These are phyloP conservation scores for Hemithea aestivaria DNA, from an alignment of 2,888 invertebrate genomes.

Conservation along the genomic window DNA sequence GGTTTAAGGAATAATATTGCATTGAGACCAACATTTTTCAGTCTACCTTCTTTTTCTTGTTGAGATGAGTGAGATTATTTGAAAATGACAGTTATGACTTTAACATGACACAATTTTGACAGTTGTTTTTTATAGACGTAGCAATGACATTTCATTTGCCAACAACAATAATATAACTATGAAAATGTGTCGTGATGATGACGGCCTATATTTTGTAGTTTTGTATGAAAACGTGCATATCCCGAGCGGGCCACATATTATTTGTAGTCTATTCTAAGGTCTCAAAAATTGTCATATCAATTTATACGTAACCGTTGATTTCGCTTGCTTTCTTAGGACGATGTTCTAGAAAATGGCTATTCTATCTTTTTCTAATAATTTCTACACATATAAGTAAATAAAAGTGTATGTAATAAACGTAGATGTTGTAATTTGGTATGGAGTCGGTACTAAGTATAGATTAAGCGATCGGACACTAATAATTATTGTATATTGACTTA, in stretches of 20 bases:
- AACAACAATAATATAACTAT: conserved; percentile 1
- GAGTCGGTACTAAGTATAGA: conserved; percentile 54
- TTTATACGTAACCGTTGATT: conserved; percentile 69
- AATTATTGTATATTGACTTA: conserved; percentile 45
- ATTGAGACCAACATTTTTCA: too few species aligned
- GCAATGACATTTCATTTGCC: too few species aligned
- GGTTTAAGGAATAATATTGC: too few species aligned
- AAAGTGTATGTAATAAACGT: conserved; percentile 62
- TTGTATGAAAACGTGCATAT: conserved; percentile 22
- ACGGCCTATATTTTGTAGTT: conserved; percentile 17
- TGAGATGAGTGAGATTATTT: too few species aligned
- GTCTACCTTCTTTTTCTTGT: too few species aligned
- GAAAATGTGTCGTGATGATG: conserved; percentile 6
- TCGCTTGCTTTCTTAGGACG: conserved; percentile 62
- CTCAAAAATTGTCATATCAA: conserved; percentile 73
- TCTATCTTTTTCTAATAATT: conserved; percentile 50
- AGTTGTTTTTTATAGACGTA: too few species aligned
- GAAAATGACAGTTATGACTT: too few species aligned
- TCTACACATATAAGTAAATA: conserved; percentile 46
- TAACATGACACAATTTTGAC: too few species aligned
- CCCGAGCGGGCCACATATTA: conserved; percentile 35
- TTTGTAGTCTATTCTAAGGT: conserved; percentile 57
- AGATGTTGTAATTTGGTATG: conserved; percentile 71
- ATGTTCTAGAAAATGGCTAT: conserved; percentile 38
- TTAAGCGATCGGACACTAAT: conserved; percentile 56